Percentiles rank a stretch among this genome's conserved stretches.
These are phyloP conservation scores for Passer montanus DNA, from an alignment of 2,113 vertebrate species.

Conservation along the genomic window DNA sequence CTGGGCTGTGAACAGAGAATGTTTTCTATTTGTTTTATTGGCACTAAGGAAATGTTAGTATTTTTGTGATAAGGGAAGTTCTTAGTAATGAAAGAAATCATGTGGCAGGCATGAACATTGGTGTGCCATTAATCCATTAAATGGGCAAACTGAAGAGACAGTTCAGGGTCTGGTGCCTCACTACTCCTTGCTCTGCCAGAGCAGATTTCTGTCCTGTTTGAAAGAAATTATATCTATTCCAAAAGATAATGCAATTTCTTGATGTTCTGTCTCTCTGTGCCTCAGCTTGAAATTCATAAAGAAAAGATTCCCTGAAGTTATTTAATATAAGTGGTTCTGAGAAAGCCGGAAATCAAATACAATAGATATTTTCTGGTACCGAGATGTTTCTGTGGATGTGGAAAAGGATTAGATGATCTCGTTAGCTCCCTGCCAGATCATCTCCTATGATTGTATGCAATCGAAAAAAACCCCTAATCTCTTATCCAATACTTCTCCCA, in stretches of 20 bases:
- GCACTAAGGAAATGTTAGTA: neutral
- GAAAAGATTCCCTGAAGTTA: constrained; percentile 28
- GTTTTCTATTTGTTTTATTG: neutral
- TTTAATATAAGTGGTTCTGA: constrained; percentile 5
- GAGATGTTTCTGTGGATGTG: neutral
- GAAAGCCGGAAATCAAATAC: neutral
- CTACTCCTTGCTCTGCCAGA: neutral
- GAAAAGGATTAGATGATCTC: neutral
- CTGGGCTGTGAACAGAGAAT: neutral
- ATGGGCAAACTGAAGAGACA: neutral
- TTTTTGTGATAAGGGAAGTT: neutral
- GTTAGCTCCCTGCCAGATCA: neutral
- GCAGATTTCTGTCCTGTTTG: neutral
- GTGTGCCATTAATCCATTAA: constrained; percentile 13
- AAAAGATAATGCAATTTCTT: constrained; percentile 17
- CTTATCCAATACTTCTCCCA: neutral
- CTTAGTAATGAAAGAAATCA: neutral
- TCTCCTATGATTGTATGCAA: neutral
- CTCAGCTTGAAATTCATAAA: constrained; percentile 34
- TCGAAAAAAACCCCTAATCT: neutral
- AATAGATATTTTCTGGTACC: neutral
- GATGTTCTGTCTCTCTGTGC: neutral
- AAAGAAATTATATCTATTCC: neutral
- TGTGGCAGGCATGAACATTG: neutral
- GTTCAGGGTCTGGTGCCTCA: neutral